phyloP scores from a whole-genome alignment of 2,113 vertebrate species.

The Orthonyx spaldingii region DNA sequence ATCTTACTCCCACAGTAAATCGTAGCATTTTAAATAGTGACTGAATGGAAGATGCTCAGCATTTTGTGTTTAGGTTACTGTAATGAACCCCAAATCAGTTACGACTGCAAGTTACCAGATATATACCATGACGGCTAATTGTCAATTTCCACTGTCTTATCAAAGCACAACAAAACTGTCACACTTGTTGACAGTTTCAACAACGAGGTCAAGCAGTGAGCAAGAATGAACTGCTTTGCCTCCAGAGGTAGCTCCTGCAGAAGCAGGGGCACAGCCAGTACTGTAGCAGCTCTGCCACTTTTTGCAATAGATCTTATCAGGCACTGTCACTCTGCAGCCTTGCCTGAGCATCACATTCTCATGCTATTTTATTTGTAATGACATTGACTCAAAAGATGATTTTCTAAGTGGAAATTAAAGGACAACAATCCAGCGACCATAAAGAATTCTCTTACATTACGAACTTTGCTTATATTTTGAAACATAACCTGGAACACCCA shows the following conservation, averaged over 20 bases:
- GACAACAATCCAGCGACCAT: not conserved
- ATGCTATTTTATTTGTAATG: not conserved
- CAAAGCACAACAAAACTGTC: not conserved
- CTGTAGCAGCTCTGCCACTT: not conserved
- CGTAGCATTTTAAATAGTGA: not conserved
- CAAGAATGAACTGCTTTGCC: not conserved
- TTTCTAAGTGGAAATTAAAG: not conserved
- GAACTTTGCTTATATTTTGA: not conserved
- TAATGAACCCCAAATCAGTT: not conserved
- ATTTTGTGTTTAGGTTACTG: not conserved
- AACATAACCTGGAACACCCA: not conserved
- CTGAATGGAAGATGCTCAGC: not conserved
- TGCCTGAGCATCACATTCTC: not conserved
- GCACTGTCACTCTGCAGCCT: not conserved
- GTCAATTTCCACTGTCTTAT: not conserved
- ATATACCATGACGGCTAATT: not conserved
- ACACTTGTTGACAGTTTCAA: slow-evolving; percentile 30
- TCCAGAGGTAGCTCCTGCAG: not conserved
- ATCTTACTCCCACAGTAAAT: not conserved
- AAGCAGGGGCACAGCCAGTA: not conserved
- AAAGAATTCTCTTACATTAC: not conserved
- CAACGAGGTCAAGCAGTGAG: not conserved
- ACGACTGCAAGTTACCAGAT: not conserved
- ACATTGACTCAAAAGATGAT: not conserved
- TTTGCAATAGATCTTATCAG: not conserved